Conservation (phyloP, 2,113 vertebrate species). For the Syngnathus floridae region DNA sequence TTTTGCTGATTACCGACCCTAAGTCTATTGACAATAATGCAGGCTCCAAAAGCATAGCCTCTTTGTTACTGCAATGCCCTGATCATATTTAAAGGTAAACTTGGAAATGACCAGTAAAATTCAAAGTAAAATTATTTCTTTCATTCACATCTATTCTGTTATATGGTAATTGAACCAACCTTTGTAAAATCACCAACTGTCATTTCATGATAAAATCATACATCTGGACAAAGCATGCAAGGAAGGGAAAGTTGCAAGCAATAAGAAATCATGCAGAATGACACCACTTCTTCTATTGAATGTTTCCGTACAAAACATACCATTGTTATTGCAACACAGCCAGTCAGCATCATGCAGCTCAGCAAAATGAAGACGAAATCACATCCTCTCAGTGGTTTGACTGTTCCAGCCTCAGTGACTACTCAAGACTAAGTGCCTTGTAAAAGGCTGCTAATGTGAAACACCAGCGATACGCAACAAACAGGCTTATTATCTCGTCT, state of each 20-base stretch:
- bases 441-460: background rate
- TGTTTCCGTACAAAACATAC: conserved; percentile 2
- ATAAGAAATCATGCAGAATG: background rate
- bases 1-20: conserved; percentile 8
- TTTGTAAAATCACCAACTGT: background rate
- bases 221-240: background rate
- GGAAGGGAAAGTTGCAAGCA: background rate
- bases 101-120: background rate
- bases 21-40: background rate
- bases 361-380: conserved; percentile 2
- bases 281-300: background rate
- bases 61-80: background rate
- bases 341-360: background rate
- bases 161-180: background rate
- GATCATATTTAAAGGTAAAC: background rate
- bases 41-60: background rate
- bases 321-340: conserved; percentile 1
- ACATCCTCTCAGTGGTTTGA: conserved; percentile 23
- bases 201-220: background rate
- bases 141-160: background rate
- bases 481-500: too few species aligned
- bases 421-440: conserved; percentile 1
- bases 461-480: background rate
- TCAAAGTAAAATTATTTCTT: background rate
- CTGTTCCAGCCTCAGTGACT: conserved; percentile 5